phyloP scores from a whole-genome alignment of 2,797 vertebrate species.

The Staurois parvus region DNA sequence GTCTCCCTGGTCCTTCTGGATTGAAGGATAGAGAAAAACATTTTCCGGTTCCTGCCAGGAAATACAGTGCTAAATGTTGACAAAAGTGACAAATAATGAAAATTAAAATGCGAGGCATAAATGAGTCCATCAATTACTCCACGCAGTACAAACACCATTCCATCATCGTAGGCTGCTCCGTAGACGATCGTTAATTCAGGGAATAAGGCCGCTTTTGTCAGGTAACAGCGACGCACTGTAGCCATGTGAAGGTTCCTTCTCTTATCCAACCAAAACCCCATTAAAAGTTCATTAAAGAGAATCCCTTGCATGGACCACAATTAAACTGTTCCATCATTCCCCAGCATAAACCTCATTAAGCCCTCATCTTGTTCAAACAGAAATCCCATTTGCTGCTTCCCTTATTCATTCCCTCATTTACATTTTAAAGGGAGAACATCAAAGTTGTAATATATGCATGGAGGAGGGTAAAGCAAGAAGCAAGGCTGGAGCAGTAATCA shows the following conservation, averaged over 20 bases:
- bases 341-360: conserved; percentile 39
- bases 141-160: conserved; percentile 35
- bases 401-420: background rate
- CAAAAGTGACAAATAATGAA: conserved; percentile 56
- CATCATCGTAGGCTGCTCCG: conserved; percentile 36
- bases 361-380: conserved; percentile 15
- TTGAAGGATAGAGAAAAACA: background rate
- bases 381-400: background rate
- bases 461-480: too few species aligned
- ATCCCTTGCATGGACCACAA: conserved; percentile 38
- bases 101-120: conserved; percentile 21
- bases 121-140: conserved; percentile 53
- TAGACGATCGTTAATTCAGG: conserved; percentile 31
- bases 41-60: background rate
- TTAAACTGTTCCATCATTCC: conserved; percentile 46
- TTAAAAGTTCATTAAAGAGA: conserved; percentile 59
- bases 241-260: conserved; percentile 25
- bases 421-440: background rate
- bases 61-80: conserved; percentile 31
- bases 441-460: too few species aligned
- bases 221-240: conserved; percentile 45
- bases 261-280: conserved; percentile 33
- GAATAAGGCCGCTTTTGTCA: conserved; percentile 53
- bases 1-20: background rate
- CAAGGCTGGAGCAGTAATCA: too few species aligned